phyloP scores from a whole-genome alignment of 2,113 vertebrate genomes.

The Bubalus kerabau region DNA sequence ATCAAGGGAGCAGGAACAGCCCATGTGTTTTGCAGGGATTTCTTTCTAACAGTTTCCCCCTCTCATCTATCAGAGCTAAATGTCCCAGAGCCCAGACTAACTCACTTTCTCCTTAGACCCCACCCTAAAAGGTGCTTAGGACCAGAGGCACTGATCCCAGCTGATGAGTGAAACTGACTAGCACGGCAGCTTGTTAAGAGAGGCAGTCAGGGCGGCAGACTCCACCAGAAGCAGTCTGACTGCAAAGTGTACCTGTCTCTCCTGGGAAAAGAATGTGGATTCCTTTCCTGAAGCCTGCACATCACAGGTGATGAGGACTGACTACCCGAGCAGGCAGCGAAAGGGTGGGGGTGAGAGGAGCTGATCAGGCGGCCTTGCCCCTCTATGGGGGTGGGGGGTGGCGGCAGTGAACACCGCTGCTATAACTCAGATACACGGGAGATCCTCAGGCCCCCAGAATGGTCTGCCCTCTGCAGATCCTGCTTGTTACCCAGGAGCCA shows the following conservation, averaged over 20 bases:
- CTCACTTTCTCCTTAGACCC: neutral
- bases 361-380: rapidly evolving
- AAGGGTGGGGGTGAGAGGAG: neutral
- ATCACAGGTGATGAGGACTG: neutral
- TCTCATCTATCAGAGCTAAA: neutral
- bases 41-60: neutral
- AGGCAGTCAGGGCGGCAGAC: neutral
- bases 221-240: neutral
- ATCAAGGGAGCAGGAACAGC: neutral
- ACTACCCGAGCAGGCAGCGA: neutral
- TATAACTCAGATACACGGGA: too few relatives aligned
- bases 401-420: rapidly evolving
- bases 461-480: neutral
- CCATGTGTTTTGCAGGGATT: neutral
- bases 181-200: neutral
- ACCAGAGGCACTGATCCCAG: neutral
- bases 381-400: neutral
- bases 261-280: neutral
- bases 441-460: too few relatives aligned
- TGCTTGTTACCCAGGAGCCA: too few relatives aligned
- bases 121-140: neutral
- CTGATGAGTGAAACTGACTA: neutral
- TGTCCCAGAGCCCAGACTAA: neutral
- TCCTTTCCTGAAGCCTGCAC: neutral
- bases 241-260: neutral